Percentiles rank a stretch among this genome's conserved stretches.
Conservation (phyloP, 2,888 invertebrate genomes). For the Oligia fasciuncula region DNA sequence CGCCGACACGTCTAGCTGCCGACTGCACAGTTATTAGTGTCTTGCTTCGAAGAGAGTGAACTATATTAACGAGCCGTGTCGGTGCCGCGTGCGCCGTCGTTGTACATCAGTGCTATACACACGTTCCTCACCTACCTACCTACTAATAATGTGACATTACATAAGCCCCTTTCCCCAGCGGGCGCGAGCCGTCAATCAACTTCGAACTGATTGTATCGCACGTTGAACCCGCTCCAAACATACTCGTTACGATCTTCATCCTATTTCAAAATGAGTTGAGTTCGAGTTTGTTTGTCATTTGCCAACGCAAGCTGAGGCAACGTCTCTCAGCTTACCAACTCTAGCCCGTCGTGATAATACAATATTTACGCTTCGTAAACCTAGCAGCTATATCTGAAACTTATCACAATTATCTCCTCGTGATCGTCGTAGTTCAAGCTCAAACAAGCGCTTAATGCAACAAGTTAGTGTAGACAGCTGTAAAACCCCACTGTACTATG, state of each 20-base stretch:
- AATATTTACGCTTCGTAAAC: conserved; percentile 40
- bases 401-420: conserved; percentile 2
- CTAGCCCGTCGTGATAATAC: conserved; percentile 11
- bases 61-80: conserved; percentile 38
- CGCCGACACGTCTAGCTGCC: conserved; percentile 43
- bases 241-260: conserved; percentile 38
- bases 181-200: conserved; percentile 73
- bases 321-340: conserved; percentile 2
- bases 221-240: conserved; percentile 46
- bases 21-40: conserved; percentile 19
- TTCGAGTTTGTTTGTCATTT: conserved; percentile 52
- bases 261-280: conserved; percentile 52
- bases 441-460: conserved; percentile 12
- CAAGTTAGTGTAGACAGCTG: background rate
- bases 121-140: conserved; percentile 69
- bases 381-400: conserved; percentile 12
- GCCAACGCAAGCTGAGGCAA: conserved; percentile 38
- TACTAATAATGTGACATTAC: conserved; percentile 69
- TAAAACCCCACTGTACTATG: conserved; percentile 2
- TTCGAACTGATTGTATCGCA: conserved; percentile 55
- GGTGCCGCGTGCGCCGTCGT: conserved; percentile 24
- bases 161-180: conserved; percentile 78
- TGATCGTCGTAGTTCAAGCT: conserved; percentile 19
- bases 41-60: conserved; percentile 44
- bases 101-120: conserved; percentile 56